Conservation (phyloP, 2,113 vertebrate genomes). For the Xiphophorus maculatus region DNA sequence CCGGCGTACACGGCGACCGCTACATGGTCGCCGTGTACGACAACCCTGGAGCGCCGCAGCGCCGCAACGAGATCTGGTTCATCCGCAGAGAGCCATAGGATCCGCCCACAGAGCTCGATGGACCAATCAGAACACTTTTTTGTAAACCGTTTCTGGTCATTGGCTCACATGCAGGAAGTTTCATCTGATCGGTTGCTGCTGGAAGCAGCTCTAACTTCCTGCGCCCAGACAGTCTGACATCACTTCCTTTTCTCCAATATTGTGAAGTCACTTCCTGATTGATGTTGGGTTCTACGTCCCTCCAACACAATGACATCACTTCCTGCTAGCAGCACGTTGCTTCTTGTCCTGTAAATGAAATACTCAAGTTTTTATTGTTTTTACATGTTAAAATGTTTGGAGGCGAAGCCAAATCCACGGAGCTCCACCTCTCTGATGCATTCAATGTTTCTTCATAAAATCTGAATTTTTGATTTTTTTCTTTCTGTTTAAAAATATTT, state of each 20-base stretch:
- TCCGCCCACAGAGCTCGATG: not conserved
- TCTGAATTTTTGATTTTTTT: not conserved
- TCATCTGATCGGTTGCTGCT: not conserved
- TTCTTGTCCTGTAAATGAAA: not conserved
- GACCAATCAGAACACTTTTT: not conserved
- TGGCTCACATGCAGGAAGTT: not conserved
- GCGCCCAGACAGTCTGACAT: not conserved
- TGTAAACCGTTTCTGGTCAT: not conserved
- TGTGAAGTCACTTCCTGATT: too few species aligned
- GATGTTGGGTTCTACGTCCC: not conserved
- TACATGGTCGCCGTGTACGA: slow-evolving; percentile 85
- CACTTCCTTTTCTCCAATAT: not conserved
- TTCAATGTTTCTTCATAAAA: not conserved
- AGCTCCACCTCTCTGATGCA: too few species aligned
- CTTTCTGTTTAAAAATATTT: not conserved
- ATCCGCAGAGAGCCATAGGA: slow-evolving; percentile 64
- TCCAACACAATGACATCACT: not conserved
- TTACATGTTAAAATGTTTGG: too few species aligned
- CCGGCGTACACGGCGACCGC: slow-evolving; percentile 53
- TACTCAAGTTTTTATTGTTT: too few species aligned
- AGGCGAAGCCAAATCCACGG: too few species aligned
- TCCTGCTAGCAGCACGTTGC: not conserved
- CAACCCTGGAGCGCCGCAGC: slow-evolving; percentile 82
- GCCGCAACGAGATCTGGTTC: slow-evolving; percentile 90
- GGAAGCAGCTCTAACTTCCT: not conserved